phyloP scores from a whole-genome alignment of 92 coral and sea anemone species.

The Nematostella vectensis region DNA sequence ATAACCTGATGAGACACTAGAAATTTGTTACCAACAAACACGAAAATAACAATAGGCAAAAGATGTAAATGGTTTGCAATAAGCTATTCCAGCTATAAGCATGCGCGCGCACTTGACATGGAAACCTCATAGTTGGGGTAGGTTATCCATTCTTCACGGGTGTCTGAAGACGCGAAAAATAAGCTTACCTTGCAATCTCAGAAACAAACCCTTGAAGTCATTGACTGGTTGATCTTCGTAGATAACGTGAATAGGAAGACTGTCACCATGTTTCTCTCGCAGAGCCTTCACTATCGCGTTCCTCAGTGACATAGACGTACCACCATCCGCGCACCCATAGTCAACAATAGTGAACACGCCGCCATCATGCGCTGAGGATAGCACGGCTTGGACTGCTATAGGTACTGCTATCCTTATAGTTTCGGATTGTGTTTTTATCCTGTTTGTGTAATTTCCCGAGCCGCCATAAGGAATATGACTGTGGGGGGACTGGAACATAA shows the following conservation, averaged over 20 bases:
- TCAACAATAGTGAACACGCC: slow-evolving; percentile 31
- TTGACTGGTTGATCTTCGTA: slow-evolving; percentile 81
- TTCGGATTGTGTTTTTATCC: slow-evolving; percentile 38
- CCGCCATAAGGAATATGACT: slow-evolving; percentile 44
- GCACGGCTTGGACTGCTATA: slow-evolving; percentile 23
- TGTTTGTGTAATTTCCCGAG: slow-evolving; percentile 55
- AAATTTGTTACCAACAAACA: background rate
- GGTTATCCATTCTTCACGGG: too few relatives aligned
- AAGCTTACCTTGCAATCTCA: slow-evolving; percentile 56
- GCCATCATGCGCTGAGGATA: slow-evolving; percentile 12
- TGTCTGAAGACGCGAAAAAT: too few relatives aligned
- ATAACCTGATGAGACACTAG: too few relatives aligned
- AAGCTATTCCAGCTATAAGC: background rate
- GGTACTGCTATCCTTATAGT: slow-evolving; percentile 37
- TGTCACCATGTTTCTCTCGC: slow-evolving; percentile 50
- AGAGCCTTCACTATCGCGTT: slow-evolving; percentile 56
- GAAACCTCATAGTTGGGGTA: too few relatives aligned
- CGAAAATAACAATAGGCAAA: background rate
- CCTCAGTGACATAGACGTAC: slow-evolving; percentile 68
- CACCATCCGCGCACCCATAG: slow-evolving; percentile 73
- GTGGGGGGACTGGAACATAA: slow-evolving; percentile 29
- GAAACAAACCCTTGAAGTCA: slow-evolving; percentile 67
- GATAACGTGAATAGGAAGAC: slow-evolving; percentile 47
- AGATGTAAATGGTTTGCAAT: background rate
- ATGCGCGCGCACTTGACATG: too few relatives aligned